Evolutionary conservation across 1,140 invertebrate species (phyloP).

Genomic region (Aethina tumida): DNA sequence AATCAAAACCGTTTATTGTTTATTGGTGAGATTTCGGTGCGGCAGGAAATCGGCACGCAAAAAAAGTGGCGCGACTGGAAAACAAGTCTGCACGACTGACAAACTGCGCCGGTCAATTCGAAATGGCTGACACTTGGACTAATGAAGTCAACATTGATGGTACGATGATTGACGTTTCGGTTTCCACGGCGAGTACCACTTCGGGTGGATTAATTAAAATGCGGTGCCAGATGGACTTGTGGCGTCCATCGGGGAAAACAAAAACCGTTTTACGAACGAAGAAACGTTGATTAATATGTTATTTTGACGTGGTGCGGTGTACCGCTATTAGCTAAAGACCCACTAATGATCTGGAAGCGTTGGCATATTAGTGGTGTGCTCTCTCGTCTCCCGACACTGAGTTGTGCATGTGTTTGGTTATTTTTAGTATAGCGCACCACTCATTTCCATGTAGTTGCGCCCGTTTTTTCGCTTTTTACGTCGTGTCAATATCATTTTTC

Average conservation of each 20-base stretch:
- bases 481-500: slow-evolving; percentile 8
- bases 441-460: slow-evolving; percentile 8
- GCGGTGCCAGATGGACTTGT: slow-evolving; percentile 1
- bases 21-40: too few relatives aligned
- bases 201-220: too few relatives aligned
- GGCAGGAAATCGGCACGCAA: too few relatives aligned
- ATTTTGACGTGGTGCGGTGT: slow-evolving; percentile 25
- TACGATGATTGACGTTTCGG: too few relatives aligned
- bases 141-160: too few relatives aligned
- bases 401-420: slow-evolving; percentile 17
- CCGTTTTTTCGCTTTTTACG: slow-evolving; percentile 10
- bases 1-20: too few relatives aligned
- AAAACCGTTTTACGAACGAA: slow-evolving; percentile 7
- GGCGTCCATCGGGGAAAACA: slow-evolving; percentile 1
- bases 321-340: slow-evolving; percentile 23
- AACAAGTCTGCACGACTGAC: too few relatives aligned
- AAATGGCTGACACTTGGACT: too few relatives aligned
- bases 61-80: too few relatives aligned
- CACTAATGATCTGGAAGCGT: slow-evolving; percentile 18
- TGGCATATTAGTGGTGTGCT: slow-evolving; percentile 27
- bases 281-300: slow-evolving; percentile 24
- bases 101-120: too few relatives aligned
- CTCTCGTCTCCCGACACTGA: slow-evolving; percentile 8
- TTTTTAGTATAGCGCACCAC: slow-evolving; percentile 3
- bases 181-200: too few relatives aligned